Base-by-base conservation (phyloP, 2,797 vertebrate species). In the Epinephelus malabaricus region DNA sequence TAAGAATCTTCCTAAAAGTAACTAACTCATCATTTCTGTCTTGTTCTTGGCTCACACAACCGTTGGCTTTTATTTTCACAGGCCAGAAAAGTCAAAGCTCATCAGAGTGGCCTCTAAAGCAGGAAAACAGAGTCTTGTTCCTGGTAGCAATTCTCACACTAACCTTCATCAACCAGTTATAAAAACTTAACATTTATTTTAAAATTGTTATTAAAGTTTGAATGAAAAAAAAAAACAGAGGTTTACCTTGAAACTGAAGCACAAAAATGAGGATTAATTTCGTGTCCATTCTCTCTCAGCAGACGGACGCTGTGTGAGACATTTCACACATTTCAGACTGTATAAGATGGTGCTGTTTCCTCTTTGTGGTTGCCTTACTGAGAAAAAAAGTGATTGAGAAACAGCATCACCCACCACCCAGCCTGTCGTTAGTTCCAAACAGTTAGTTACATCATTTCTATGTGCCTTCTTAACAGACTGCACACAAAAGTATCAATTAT, bases 161-260 rank as follows among this genome's bases (percentile, higher is more conserved):
- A 12, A 12, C 40, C 9, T 11, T 43, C 2, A 43, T 11, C 40
- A 10, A 10, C 40, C 40, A 43, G 11, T 10, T 43, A 12, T 43
- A 43, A 11, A 43, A 10, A 43, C 9, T 43, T 43, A 12, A 43
- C 18, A 38, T 58, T 40, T 27, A 30, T 23, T 27, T 13, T 55
- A 17, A 55, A 27, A 15, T 17, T 55, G 0, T 55, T 21, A 25
- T 55, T 17, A 47, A 13, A 6, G 43, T 53, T 13, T 3, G 15
- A 59, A 25, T 19, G 27, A 6, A 30, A 30, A 59, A 38, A 38
- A 12, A n/a, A 23, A 66, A 9, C 18, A 61, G 13, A 45, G n/a
- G 3, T 14, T 78, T 77, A 87, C 73, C 76, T 77, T 74, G 14
- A 67, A 74, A 74, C 2, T 51, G 69, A 53, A 77, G 69, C 51